Conservation (phyloP, 23 tunicate genomes). For the Diplosoma virens region DNA sequence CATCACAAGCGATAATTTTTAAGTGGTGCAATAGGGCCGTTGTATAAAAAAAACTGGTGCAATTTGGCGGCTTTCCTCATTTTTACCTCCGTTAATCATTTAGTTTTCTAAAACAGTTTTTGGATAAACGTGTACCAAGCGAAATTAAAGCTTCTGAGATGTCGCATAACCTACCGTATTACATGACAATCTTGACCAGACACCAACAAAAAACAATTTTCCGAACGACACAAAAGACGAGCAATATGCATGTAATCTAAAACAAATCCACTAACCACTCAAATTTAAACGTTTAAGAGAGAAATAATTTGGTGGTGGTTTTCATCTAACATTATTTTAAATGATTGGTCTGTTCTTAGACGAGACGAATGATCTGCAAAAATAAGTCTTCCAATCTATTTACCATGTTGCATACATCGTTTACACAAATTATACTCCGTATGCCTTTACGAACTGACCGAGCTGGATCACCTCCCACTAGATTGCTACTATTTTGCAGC, state of each 20-base stretch:
- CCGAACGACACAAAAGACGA: slow-evolving; percentile 14
- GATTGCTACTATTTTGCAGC: too few species aligned
- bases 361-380: neutral
- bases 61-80: slow-evolving; percentile 46
- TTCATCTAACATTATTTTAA: slow-evolving; percentile 17
- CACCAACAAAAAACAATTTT: slow-evolving; percentile 18
- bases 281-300: slow-evolving; percentile 14
- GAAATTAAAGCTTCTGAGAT: neutral
- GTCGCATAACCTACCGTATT: neutral
- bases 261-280: slow-evolving; percentile 38
- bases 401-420: slow-evolving; percentile 33
- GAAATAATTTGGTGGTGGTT: slow-evolving; percentile 23
- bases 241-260: slow-evolving; percentile 50
- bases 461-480: slow-evolving; percentile 62
- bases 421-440: slow-evolving; percentile 31
- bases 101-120: slow-evolving; percentile 22
- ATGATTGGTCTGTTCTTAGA: slow-evolving; percentile 27
- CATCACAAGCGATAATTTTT: neutral
- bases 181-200: slow-evolving; percentile 12
- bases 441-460: slow-evolving; percentile 37
- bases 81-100: slow-evolving; percentile 4
- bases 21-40: neutral
- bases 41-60: slow-evolving; percentile 22
- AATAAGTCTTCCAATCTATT: slow-evolving; percentile 28
- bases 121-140: slow-evolving; percentile 7